Base-by-base conservation (phyloP, 2,888 invertebrate genomes). In the Drosophila suboccidentalis region DNA sequence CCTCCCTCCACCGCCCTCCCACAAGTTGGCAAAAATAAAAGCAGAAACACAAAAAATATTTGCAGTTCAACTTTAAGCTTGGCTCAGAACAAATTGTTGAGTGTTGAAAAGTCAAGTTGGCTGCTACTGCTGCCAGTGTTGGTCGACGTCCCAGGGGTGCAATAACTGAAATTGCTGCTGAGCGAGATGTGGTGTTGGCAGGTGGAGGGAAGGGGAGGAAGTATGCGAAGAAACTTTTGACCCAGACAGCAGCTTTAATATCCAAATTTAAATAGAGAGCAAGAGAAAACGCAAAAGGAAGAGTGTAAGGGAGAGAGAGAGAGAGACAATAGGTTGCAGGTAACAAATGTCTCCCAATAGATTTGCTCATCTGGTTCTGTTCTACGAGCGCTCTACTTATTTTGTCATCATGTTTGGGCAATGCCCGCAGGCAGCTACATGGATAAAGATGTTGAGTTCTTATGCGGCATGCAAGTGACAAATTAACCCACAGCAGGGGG, bases 291-390 rank as follows among this genome's bases (percentile, higher is more conserved):
- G 19, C 4, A 22, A n/a, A 46, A 41, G 17, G 32, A 11, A 38
- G n/a, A 32, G 8, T 1, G 47, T n/a, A n/a, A 32, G 39, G 2
- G 59, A 32, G n/a, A 17, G 44, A 22, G 29, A 41, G 22, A 32
- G 19, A 44, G 55, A 38, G 54, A 50, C 55, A 54, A 3, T 29
- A 65, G 36, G 47, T 38, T 44, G 69, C 73, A 88, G 90, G 81
- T 89, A 90, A 91, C 81, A 91, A 91, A 91, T 92, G 91, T 91
- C 89, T 92, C 91, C 91, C 92, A 85, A 80, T 82, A 89, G 90
- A 89, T 81, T 87, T 82, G 68, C 46, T 46, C 62, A 59, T 63
- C 58, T 64, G 61, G 60, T 36, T 41, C n/a, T 39, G 41, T 54
- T 53, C 39, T 10, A 17, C 17, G 43, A 6, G 29, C 60, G 41